Conservation (phyloP, 2,113 vertebrate species). For the Anarrhichthys ocellatus region DNA sequence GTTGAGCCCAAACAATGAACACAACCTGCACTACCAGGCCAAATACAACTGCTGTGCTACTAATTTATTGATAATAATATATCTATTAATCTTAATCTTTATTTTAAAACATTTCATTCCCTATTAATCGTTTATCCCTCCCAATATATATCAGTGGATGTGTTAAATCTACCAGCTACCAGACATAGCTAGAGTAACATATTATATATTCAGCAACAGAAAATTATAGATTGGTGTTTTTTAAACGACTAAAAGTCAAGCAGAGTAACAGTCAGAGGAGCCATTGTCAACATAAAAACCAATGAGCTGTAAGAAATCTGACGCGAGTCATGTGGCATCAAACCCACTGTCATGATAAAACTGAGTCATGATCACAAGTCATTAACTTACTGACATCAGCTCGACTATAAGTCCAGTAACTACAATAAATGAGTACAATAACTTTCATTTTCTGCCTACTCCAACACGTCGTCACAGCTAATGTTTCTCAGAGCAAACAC, state of each 20-base stretch:
- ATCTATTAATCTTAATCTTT: background rate
- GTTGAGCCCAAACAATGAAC: background rate
- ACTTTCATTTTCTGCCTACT: slow-evolving; percentile 47
- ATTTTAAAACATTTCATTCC: background rate
- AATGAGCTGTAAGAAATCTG: background rate
- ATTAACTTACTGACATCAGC: slow-evolving; percentile 36
- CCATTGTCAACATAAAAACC: background rate
- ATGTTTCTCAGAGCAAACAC: slow-evolving; percentile 51
- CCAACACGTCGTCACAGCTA: slow-evolving; percentile 31
- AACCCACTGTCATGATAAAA: slow-evolving; percentile 1
- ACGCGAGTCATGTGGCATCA: background rate
- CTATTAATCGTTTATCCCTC: background rate
- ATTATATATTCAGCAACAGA: background rate
- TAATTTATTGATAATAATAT: background rate
- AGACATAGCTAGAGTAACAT: background rate
- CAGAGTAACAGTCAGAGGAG: background rate
- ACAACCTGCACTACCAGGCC: background rate
- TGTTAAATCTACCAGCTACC: background rate
- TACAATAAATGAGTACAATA: slow-evolving; percentile 19
- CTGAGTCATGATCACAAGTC: slow-evolving; percentile 21
- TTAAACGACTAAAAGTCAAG: background rate
- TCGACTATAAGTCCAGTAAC: background rate
- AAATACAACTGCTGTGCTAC: background rate
- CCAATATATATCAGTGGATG: background rate
- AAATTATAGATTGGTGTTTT: background rate